Conservation (phyloP, 2,888 invertebrate species). For the Hyles lineata region DNA sequence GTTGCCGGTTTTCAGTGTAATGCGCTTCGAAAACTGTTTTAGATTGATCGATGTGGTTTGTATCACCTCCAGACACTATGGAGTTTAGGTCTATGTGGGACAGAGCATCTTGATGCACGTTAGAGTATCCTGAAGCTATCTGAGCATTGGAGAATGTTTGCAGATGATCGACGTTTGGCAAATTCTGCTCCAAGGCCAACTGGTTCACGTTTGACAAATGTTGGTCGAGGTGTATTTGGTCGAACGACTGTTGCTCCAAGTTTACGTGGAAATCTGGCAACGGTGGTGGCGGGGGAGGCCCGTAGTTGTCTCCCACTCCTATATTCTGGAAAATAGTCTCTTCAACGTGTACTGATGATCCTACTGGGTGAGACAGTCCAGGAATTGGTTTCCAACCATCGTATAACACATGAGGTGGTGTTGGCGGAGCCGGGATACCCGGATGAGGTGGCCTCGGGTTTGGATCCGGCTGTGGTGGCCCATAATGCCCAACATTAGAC, state of each 20-base stretch:
- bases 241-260: conserved; percentile 45
- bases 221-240: conserved; percentile 46
- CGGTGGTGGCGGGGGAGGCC: conserved; percentile 66
- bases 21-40: conserved; percentile 82
- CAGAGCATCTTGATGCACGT: conserved; percentile 77
- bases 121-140: conserved; percentile 72
- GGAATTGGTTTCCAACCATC: conserved; percentile 95
- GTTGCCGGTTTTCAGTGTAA: conserved; percentile 70
- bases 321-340: conserved; percentile 37
- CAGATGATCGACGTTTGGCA: conserved; percentile 45
- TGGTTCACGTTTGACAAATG: conserved; percentile 52
- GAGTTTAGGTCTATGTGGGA: conserved; percentile 73
- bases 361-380: conserved; percentile 82
- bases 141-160: conserved; percentile 62
- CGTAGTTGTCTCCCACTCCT: conserved; percentile 62
- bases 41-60: conserved; percentile 78
- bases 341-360: conserved; percentile 53
- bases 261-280: conserved; percentile 63
- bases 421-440: conserved; percentile 90
- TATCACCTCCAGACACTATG: conserved; percentile 71
- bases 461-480: conserved; percentile 85
- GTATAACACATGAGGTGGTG: conserved; percentile 90
- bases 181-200: conserved; percentile 30
- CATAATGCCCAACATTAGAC: conserved; percentile 75
- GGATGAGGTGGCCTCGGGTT: conserved; percentile 87